Conservation (phyloP, 1,140 invertebrate genomes). For the Hypothenemus hampei region DNA sequence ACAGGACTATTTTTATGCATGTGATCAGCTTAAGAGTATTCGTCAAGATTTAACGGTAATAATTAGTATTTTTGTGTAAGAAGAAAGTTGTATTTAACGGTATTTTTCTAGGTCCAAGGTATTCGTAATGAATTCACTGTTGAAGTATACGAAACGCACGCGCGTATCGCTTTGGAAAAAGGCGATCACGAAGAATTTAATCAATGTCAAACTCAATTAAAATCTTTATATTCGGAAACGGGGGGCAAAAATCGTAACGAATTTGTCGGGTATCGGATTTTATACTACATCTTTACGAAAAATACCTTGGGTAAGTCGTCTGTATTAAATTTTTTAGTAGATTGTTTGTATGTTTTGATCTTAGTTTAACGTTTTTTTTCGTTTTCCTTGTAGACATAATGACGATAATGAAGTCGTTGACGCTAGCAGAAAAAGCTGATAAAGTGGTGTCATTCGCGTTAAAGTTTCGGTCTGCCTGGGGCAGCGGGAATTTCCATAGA, state of each 20-base stretch:
- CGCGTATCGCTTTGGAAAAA: slow-evolving; percentile 92
- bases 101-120: slow-evolving; percentile 78
- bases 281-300: slow-evolving; percentile 97
- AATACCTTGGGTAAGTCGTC: slow-evolving; percentile 80
- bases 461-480: slow-evolving; percentile 84
- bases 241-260: slow-evolving; percentile 74
- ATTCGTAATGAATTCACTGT: slow-evolving; percentile 91
- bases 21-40: slow-evolving; percentile 98
- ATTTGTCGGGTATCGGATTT: slow-evolving; percentile 91
- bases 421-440: slow-evolving; percentile 72
- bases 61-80: no score
- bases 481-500: slow-evolving; percentile 82
- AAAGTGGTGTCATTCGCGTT: slow-evolving; percentile 83
- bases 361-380: neutral
- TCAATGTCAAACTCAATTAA: slow-evolving; percentile 96
- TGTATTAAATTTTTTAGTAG: neutral
- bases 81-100: no score
- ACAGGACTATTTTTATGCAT: slow-evolving; percentile 92
- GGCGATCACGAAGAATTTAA: slow-evolving; percentile 98
- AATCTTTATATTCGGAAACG: slow-evolving; percentile 80
- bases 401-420: slow-evolving; percentile 78
- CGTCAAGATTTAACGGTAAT: slow-evolving; percentile 96
- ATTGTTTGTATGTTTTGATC: neutral
- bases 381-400: slow-evolving; percentile 75
- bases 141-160: slow-evolving; percentile 97